These are phyloP conservation scores for Neofelis nebulosa DNA, from an alignment of 2,113 vertebrate genomes.

Conservation along the genomic window DNA sequence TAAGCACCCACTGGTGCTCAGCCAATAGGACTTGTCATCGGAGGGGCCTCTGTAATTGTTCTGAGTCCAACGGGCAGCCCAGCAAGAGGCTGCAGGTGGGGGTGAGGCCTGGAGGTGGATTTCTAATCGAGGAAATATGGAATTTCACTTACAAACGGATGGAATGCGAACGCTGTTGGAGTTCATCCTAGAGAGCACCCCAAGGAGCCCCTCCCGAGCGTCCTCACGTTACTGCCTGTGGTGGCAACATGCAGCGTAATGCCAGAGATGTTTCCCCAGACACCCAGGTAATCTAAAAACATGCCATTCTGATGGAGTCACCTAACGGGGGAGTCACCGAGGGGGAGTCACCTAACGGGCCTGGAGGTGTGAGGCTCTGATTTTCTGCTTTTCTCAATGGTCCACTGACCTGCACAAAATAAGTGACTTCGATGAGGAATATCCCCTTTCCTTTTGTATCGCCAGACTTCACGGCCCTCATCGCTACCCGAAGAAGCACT, in stretches of 20 bases:
- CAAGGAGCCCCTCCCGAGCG: not conserved
- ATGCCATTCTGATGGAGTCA: not conserved
- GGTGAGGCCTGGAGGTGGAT: not conserved
- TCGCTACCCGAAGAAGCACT: not conserved
- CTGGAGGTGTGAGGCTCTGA: not conserved
- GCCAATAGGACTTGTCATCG: not conserved
- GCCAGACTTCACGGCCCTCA: not conserved
- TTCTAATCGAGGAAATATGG: slow-evolving; percentile 28
- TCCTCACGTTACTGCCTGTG: not conserved
- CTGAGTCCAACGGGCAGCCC: not conserved
- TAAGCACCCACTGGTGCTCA: not conserved
- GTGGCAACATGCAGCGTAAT: not conserved
- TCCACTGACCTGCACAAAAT: not conserved
- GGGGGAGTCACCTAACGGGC: not conserved
- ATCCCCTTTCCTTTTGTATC: not conserved
- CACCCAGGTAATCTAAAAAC: slow-evolving; percentile 47
- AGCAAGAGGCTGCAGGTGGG: not conserved
- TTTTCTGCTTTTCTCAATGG: not conserved
- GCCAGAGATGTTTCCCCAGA: slow-evolving; percentile 4
- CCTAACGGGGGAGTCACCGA: not conserved
- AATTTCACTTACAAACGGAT: slow-evolving; percentile 60
- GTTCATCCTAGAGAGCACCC: slow-evolving; percentile 1
- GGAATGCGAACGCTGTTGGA: slow-evolving; percentile 37
- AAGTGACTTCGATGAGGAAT: not conserved
- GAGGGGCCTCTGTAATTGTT: not conserved